Base-by-base conservation (phyloP, 2,113 vertebrate species). In the Delphinus delphis region DNA sequence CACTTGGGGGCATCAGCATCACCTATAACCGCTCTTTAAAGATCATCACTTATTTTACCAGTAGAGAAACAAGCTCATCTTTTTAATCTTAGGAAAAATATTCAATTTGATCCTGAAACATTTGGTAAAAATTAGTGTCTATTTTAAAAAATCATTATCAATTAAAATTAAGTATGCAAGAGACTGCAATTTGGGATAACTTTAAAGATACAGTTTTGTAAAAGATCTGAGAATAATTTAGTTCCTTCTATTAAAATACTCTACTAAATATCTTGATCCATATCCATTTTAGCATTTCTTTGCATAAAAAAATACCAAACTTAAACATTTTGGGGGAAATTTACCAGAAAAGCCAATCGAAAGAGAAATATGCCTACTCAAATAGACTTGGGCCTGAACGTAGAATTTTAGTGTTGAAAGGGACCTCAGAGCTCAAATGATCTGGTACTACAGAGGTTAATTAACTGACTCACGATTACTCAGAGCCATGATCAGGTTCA, bases 401-500 rank as follows among this genome's bases (percentile, higher is more conserved):
- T 79, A 74, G 74, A 95, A 92, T 77, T 88, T 91, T 84, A 60
- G 44, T 96, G 38, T 95, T 87, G 74, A 88, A 96, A 92, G 81
- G 68, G 25, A 89, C 80, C 41, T 67, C 38, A 20, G 53, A 73
- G 36, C 70, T 85, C 63, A 62, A 70, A 89, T 93, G 73, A 26
- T 68, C 62, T 62, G 44, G 41, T 95, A 44, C 63, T 76, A 15
- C 33, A 95, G 88, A 97, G 95, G 89, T 97, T 94, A 97, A 94
- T 89, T 53, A 96, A 95, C 95, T 91, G 63, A 92, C 84, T 87
- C 60, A 65, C 1, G 18, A 70, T 95, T 79, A 93, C 67, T 33
- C 67, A 86, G 38, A 96, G 67, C 44, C 74, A 94, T 95, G 90
- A 97, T 95, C 96, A 92, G 82, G 36, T 77, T 95, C 93, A 92